These are phyloP conservation scores for Dendrophyllia cribrosa DNA, from an alignment of 64 coral and sea anemone genomes.

Conservation along the genomic window DNA sequence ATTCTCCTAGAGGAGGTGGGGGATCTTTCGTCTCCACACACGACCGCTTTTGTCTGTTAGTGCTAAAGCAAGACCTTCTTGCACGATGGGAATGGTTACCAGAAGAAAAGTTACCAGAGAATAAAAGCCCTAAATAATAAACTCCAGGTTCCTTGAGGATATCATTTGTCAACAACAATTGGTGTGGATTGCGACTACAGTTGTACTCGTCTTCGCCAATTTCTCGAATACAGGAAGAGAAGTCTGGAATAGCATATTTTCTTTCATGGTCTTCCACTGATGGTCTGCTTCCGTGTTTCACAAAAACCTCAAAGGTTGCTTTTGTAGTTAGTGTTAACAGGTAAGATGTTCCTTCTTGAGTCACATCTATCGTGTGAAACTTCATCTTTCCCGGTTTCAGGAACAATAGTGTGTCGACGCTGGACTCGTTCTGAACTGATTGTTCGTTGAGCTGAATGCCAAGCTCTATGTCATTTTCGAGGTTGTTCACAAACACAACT, in stretches of 20 bases:
- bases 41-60: slow-evolving; percentile 59
- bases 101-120: background rate
- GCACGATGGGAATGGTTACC: slow-evolving; percentile 28
- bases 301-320: background rate
- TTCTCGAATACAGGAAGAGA: background rate
- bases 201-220: background rate
- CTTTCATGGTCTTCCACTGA: background rate
- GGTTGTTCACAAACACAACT: background rate
- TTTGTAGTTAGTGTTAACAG: background rate
- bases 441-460: background rate
- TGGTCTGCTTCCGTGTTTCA: background rate
- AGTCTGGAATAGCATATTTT: background rate
- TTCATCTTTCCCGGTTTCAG: background rate
- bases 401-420: background rate
- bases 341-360: background rate
- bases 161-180: background rate
- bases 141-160: background rate
- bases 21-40: slow-evolving; percentile 79
- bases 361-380: background rate
- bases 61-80: slow-evolving; percentile 62
- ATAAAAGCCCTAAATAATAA: background rate
- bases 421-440: background rate
- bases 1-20: slow-evolving; percentile 54
- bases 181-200: background rate
- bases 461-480: slow-evolving; percentile 40